These are phyloP conservation scores for Bradypus variegatus DNA, from an alignment of 2,797 vertebrate species.

Conservation along the genomic window DNA sequence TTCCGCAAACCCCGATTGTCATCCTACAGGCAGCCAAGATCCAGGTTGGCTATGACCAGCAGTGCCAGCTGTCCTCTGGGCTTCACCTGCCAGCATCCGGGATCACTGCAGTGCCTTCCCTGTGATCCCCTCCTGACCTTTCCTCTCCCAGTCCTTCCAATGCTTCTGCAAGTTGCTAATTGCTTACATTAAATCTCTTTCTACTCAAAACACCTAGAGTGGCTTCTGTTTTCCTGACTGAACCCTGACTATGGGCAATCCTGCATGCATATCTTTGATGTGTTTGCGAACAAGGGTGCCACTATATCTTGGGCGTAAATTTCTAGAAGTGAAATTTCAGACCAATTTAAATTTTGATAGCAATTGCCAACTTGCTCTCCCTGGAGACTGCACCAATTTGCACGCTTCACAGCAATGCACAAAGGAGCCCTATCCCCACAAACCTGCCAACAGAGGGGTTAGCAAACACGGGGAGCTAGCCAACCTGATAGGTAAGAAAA, in stretches of 20 bases:
- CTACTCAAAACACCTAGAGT: not conserved
- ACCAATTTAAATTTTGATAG: not conserved
- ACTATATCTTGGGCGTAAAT: too few relatives aligned
- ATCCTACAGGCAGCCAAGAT: not conserved
- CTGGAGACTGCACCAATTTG: not conserved
- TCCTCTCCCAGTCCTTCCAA: not conserved
- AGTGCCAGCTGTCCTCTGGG: not conserved
- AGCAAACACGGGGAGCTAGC: not conserved
- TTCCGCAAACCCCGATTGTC: not conserved
- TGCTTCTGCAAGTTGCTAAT: not conserved
- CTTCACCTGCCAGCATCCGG: not conserved
- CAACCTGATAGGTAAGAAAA: not conserved
- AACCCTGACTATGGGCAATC: not conserved
- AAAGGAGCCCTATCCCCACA: not conserved
- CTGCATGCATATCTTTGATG: not conserved
- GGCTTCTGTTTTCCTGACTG: not conserved
- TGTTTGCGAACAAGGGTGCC: not conserved
- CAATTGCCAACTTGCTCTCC: not conserved
- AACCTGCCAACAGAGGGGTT: not conserved
- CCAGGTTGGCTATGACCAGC: not conserved
- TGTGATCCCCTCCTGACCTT: not conserved
- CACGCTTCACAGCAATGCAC: not conserved
- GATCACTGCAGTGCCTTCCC: not conserved
- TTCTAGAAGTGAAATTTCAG: not conserved
- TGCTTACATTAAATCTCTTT: not conserved